Evolutionary conservation across 2,113 vertebrate species (phyloP).

Genomic region (Albula goreensis): DNA sequence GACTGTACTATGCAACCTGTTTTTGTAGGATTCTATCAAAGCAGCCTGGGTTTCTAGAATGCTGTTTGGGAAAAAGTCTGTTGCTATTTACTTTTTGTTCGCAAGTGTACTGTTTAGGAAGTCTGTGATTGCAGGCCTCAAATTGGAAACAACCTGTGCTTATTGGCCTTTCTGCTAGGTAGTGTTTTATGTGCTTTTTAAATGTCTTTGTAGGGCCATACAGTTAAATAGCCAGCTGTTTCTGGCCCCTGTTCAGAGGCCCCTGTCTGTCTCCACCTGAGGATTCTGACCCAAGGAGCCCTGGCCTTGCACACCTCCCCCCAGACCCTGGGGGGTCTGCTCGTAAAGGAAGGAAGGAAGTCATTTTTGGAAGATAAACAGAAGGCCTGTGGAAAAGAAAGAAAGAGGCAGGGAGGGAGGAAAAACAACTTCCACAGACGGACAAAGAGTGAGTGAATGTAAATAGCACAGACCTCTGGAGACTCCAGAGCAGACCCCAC

Average conservation of each 20-base stretch:
- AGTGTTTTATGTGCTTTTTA: too few species aligned
- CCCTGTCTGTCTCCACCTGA: background rate
- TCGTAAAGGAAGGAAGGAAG: constrained; percentile 58
- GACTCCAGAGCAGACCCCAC: constrained; percentile 64
- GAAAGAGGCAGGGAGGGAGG: constrained; percentile 68
- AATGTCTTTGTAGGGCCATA: background rate
- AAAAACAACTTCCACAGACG: constrained; percentile 55
- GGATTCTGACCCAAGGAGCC: constrained; percentile 22
- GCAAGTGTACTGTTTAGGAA: too few species aligned
- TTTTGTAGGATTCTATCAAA: background rate
- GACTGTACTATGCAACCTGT: background rate
- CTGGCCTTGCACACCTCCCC: constrained; percentile 42
- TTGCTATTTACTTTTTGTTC: too few species aligned
- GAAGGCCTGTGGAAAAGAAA: constrained; percentile 35
- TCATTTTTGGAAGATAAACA: constrained; percentile 53
- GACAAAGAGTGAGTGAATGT: constrained; percentile 59
- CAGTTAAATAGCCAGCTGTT: background rate
- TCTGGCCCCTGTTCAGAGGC: background rate
- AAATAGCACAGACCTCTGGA: constrained; percentile 56
- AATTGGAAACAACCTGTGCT: background rate
- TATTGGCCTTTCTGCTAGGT: background rate
- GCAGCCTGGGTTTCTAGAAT: too few species aligned
- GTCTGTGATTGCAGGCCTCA: background rate
- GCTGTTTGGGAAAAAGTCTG: too few species aligned
- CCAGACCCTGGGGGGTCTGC: constrained; percentile 42